Percentiles rank a stretch among this genome's conserved stretches.
These are phyloP conservation scores for Lissonota sp. DNA, from an alignment of 2,888 invertebrate species.

Conservation along the genomic window DNA sequence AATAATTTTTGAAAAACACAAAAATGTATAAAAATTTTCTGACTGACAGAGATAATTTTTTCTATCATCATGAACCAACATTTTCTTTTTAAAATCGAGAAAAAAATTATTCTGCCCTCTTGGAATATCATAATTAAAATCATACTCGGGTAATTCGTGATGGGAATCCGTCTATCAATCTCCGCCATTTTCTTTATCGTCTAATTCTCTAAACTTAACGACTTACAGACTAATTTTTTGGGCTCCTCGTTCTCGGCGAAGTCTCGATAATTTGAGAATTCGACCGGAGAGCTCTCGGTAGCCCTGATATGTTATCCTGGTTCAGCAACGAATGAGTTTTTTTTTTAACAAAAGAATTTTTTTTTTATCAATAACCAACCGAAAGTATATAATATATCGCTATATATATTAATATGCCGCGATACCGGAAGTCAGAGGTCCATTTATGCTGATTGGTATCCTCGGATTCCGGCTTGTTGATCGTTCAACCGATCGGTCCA, in stretches of 20 bases:
- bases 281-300: constrained; percentile 66
- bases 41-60: too few species aligned
- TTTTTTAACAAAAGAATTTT: constrained; percentile 66
- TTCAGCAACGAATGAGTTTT: constrained; percentile 79
- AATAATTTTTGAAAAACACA: constrained; percentile 5
- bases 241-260: constrained; percentile 66
- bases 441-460: constrained; percentile 77
- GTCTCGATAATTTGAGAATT: constrained; percentile 59
- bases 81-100: too few species aligned
- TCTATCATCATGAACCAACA: too few species aligned
- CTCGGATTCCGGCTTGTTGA: constrained; percentile 53
- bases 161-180: constrained; percentile 36
- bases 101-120: too few species aligned
- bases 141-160: constrained; percentile 46
- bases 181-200: constrained; percentile 54
- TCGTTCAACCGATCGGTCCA: constrained; percentile 49
- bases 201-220: constrained; percentile 75
- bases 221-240: constrained; percentile 75
- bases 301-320: constrained; percentile 82
- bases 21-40: neutral
- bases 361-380: constrained; percentile 53
- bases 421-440: constrained; percentile 63
- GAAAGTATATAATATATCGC: constrained; percentile 46
- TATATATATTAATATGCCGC: constrained; percentile 35
- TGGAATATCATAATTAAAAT: constrained; percentile 28